Conservation (phyloP, 2,797 vertebrate species). For the Tapirus indicus region DNA sequence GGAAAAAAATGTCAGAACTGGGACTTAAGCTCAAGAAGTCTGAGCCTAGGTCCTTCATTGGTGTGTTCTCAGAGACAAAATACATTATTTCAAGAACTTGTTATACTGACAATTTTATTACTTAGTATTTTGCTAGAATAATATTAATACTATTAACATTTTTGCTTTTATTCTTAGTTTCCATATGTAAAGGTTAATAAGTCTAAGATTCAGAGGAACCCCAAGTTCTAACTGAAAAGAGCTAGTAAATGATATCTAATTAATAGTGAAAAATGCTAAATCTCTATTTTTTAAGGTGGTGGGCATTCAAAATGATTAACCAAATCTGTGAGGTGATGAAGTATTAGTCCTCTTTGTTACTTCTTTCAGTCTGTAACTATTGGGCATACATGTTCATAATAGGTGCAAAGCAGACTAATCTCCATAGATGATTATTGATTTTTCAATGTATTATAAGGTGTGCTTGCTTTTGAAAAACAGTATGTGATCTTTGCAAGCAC, state of each 20-base stretch:
- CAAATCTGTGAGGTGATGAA: not conserved
- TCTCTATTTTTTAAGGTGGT: not conserved
- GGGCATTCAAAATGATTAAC: not conserved
- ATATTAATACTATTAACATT: not conserved
- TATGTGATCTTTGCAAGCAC: not conserved
- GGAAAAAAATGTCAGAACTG: not conserved
- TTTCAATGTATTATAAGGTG: not conserved
- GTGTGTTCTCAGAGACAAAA: not conserved
- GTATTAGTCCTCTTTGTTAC: not conserved
- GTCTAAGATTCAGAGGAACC: not conserved
- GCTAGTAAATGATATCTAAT: not conserved
- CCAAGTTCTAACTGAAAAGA: not conserved
- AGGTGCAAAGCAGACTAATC: not conserved
- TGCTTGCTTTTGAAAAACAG: not conserved
- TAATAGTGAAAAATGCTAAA: not conserved
- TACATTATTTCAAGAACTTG: not conserved
- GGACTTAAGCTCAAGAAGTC: not conserved
- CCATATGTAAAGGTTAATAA: not conserved
- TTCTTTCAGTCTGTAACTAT: not conserved
- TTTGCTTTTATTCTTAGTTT: not conserved
- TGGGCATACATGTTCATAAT: not conserved
- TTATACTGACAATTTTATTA: not conserved
- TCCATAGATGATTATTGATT: not conserved
- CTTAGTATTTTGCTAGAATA: not conserved
- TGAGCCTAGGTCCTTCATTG: not conserved